Base-by-base conservation (phyloP, 2,888 invertebrate species). In the Cheilosia soror region DNA sequence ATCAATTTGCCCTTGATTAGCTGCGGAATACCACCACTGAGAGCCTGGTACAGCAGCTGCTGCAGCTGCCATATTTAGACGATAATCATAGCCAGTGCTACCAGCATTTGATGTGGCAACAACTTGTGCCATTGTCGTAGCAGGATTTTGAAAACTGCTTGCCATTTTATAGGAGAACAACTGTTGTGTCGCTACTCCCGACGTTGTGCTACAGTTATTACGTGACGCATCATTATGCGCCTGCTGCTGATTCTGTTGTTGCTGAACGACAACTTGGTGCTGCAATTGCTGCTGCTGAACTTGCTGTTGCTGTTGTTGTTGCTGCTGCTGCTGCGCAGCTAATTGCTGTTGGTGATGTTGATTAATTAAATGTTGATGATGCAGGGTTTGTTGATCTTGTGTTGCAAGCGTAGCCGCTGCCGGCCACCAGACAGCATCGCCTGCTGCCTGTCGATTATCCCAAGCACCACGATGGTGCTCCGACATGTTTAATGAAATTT, bases 91-190 rank as follows among this genome's bases (percentile, higher is more conserved):
- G 90, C 94, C 95, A 87, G 94, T 94, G 87, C 94, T 94, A 63
- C 90, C 90, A 79, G 91, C 91, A 89, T 93, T 93, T 88, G 94
- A 93, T 89, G 95, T 93, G 88, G 94, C 94, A 89, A 94, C 94
- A 92, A 94, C 95, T 93, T 93, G 94, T 90, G 93, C 94, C 93
- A 94, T 94, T 91, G 94, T 95, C 92, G 94, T 95, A 93, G 94
- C 93, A 89, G 95, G 94, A 92, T 94, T 95, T 90, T 96, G 95
- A 94, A 96, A 96, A 92, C 96, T 96, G 92, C 96, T 95, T 90
- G 96, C 95, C 96, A 97, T 96, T 94, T 96, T 97, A 92, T 97
- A 97, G 87, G 95, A 95, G 92, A 96, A 96, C 89, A 96, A 93
- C 92, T 96, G 96, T 91, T 96, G 96, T 88, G 94, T 94, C 66